These are phyloP conservation scores for Microtus oregoni DNA, from an alignment of 2,113 vertebrate species.

Conservation along the genomic window DNA sequence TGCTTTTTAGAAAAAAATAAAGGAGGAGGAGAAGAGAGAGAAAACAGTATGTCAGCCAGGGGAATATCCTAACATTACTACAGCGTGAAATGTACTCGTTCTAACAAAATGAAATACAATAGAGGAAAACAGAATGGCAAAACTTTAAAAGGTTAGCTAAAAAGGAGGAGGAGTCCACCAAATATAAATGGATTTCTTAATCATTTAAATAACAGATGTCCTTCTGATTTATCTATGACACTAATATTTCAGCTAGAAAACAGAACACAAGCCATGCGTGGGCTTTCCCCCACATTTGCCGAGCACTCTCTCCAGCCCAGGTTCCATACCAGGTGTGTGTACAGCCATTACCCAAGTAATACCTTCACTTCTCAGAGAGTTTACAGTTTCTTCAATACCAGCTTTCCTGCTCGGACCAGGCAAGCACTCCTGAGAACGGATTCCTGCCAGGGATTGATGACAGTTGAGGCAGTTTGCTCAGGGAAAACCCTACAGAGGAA, in stretches of 20 bases:
- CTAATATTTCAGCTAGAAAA: neutral
- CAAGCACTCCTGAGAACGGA: neutral
- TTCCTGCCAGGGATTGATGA: neutral
- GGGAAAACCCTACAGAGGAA: neutral
- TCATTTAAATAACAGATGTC: neutral
- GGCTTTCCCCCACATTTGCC: neutral
- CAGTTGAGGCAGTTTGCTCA: neutral
- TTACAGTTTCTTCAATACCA: neutral
- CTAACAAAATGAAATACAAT: neutral
- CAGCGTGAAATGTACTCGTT: neutral
- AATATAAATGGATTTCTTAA: constrained; percentile 23
- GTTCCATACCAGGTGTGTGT: neutral
- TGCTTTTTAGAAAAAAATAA: neutral
- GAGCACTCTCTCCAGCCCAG: neutral
- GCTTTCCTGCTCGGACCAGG: neutral
- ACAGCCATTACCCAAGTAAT: neutral
- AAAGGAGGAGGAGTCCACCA: neutral
- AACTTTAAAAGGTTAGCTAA: neutral
- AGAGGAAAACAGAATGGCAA: constrained; percentile 6
- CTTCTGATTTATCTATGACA: neutral
- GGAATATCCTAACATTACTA: neutral
- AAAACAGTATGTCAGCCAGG: neutral
- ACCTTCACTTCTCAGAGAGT: neutral
- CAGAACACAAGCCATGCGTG: neutral
- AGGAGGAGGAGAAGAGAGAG: neutral